phyloP scores from a whole-genome alignment of 2,797 vertebrate species.

The Tragelaphus eurycerus region DNA sequence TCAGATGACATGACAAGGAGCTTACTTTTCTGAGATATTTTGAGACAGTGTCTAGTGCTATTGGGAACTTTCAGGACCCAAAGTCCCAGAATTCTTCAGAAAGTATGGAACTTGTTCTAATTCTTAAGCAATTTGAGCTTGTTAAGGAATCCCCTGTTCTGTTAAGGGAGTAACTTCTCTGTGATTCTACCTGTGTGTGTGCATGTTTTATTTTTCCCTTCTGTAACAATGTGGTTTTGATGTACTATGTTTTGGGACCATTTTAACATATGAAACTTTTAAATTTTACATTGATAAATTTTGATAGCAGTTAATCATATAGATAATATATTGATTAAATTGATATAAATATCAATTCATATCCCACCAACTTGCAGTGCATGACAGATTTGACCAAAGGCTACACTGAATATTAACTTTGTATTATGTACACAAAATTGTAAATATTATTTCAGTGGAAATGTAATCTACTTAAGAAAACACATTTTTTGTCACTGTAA shows the following conservation, averaged over 20 bases:
- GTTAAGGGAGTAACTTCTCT: constrained; percentile 31
- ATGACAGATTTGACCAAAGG: not conserved
- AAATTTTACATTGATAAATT: constrained; percentile 19
- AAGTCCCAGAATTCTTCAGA: constrained; percentile 29
- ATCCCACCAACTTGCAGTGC: not conserved
- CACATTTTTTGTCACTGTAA: not conserved
- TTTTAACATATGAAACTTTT: not conserved
- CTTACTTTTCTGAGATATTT: constrained; percentile 30
- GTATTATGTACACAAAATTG: not conserved
- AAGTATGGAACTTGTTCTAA: constrained; percentile 21
- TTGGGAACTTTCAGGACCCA: not conserved
- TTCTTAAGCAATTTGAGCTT: not conserved
- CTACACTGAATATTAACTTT: not conserved
- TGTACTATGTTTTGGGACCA: not conserved
- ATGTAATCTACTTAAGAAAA: constrained; percentile 14
- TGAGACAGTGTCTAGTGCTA: constrained; percentile 12
- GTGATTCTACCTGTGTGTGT: not conserved
- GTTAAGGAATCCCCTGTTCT: constrained; percentile 4
- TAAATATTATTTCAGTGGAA: constrained; percentile 37
- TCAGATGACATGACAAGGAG: not conserved
- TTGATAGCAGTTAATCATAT: not conserved
- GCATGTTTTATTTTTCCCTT: not conserved
- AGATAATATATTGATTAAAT: not conserved
- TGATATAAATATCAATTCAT: not conserved
- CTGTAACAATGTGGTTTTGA: not conserved